Base-by-base conservation (phyloP, 2,888 invertebrate genomes). In the Metallyticus violacea region DNA sequence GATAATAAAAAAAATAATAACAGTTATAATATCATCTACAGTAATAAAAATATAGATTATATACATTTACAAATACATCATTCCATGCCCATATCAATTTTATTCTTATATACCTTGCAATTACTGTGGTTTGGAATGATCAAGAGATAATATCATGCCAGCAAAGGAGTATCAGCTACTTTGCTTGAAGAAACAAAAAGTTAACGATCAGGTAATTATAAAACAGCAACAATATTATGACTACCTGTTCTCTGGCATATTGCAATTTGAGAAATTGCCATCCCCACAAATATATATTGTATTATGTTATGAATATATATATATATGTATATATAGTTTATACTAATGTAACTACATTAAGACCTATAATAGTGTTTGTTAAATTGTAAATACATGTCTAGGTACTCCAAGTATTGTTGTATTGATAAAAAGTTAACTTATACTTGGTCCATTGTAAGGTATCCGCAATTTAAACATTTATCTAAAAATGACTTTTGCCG, bases 21-120 rank as follows among this genome's bases (percentile, higher is more conserved):
- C n/a, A n/a, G n/a, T n/a, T n/a, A n/a, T n/a, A n/a, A n/a, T 22
- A 62, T 62, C 22, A 62, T 62, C 40, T 62, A 62, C 40, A 62
- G 40, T 62, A 22, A 62, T 85, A 81, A 80, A 85, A 85, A 85
- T 80, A 85, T 85, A 85, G 85, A 85, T 80, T 80, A 85, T 80
- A 76, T 85, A 85, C 85, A 77, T 15, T 3, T 62, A 62, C 22
- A 22, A 62, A 62, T 62, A 62, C 40, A 85, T 79, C 62, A 79
- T 40, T 86, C 28, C 27, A 86, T 78, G 86, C 86, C 86, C 86
- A 82, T 79, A 77, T 81, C 81, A 77, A 62, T 40, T 25, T 28
- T 78, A n/a, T 62, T 82, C 30, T 80, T 81, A 82, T 86, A 86
- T 86, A 86, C 86, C 86, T 86, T 86, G 86, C 86, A 86, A 81